Base-by-base conservation (phyloP, 1,140 invertebrate genomes). In the Muscidifurax raptorellus region DNA sequence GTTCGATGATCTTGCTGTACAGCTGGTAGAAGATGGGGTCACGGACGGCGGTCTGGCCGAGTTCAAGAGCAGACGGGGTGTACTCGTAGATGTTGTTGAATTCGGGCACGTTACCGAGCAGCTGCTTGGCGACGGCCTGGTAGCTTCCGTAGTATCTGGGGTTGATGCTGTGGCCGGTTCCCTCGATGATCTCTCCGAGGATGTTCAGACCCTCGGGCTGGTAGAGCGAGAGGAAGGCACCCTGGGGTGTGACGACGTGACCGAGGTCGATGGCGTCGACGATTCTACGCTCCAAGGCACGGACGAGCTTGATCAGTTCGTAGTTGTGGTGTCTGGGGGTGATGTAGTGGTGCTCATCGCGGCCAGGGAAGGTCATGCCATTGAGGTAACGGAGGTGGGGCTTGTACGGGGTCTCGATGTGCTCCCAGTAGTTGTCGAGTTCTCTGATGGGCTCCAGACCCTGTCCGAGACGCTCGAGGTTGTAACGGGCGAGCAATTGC, bases 231-330 rank as follows among this genome's bases (percentile, higher is more conserved):
- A 93, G 87, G 78, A 92, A 88, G 0, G 86, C 74, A 30, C 90
- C 91, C 86, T 91, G 90, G 36, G 91, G 89, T 0, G 94, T 94
- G 88, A 94, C 93, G 72, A 96, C 93, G 87, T 93, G 94, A 82
- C 96, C 96, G 82, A 93, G 91, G 9, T 95, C 94, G 76, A 96
- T 96, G 84, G 95, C 95, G 71, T 95, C 94, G 47, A 94, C 92
- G 74, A 96, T 94, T 86, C 96, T 95, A 69, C 90, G 91, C 85
- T 95, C 94, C 85, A 95, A 93, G 64, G 93, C 89, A 52, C 93
- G 90, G 71, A 95, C 93, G 36, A 94, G 83, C 18, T 92, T 85
- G 18, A 93, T 85, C 66, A 92, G 91, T 27, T 91, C 84, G n/a
- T 94, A 90, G 83, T 94, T 93, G 2, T 94, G 87, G 2, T 93